Evolutionary conservation across 1,140 invertebrate genomes (phyloP).

Genomic region (Eueides isabella): DNA sequence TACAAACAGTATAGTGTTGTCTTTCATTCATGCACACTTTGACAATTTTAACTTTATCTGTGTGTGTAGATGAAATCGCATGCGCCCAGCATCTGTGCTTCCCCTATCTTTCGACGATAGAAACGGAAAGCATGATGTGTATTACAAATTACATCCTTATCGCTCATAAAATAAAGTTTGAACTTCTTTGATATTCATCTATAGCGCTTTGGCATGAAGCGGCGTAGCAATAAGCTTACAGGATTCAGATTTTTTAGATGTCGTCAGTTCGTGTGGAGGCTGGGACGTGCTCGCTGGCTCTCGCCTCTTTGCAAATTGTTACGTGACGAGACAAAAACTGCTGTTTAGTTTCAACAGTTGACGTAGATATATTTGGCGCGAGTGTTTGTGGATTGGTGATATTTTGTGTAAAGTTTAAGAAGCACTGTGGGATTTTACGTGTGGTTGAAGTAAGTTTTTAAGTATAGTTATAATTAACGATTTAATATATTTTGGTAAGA

Average conservation of each 20-base stretch:
- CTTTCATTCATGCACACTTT: constrained; percentile 53
- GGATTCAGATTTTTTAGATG: constrained; percentile 78
- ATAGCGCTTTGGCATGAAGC: constrained; percentile 59
- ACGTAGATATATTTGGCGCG: constrained; percentile 49
- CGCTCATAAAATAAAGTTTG: constrained; percentile 29
- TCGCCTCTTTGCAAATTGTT: constrained; percentile 44
- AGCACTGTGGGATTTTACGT: constrained; percentile 38
- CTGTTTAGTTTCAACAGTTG: constrained; percentile 45
- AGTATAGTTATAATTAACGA: not conserved
- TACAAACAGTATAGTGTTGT: constrained; percentile 67
- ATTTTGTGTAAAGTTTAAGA: constrained; percentile 40
- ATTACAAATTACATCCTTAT: not conserved
- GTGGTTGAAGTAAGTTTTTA: constrained; percentile 40
- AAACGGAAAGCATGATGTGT: constrained; percentile 37
- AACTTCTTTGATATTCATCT: constrained; percentile 29
- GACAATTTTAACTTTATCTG: constrained; percentile 43
- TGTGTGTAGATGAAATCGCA: constrained; percentile 58
- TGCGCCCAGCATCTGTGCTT: constrained; percentile 78
- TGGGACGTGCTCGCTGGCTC: constrained; percentile 56
- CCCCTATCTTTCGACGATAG: constrained; percentile 53
- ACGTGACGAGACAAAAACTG: constrained; percentile 48
- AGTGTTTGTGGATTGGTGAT: constrained; percentile 58
- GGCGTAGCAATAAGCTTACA: constrained; percentile 74
- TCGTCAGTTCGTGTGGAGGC: constrained; percentile 59
- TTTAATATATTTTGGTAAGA: not conserved